A percentile compares a stretch with the other conserved stretches of the same genome.
Evolutionary conservation across 2,888 invertebrate genomes (phyloP).

Genomic region (Meteorus colon): DNA sequence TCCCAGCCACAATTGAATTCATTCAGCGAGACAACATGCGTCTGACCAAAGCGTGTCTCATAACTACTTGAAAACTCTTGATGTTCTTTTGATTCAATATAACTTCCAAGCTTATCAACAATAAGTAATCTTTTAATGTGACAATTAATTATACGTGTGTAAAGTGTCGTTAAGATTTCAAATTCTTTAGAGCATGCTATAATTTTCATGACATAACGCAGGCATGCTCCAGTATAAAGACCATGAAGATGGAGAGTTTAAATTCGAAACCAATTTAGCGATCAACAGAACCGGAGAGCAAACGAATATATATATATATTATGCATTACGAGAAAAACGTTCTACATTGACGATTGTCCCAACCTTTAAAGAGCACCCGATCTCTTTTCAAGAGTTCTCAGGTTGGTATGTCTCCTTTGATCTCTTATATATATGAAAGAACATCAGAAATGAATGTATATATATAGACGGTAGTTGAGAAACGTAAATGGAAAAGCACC

Average conservation of each 20-base stretch:
- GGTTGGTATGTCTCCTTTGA: slow-evolving; percentile 25
- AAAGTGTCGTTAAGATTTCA: too few relatives aligned
- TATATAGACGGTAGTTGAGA: slow-evolving; percentile 6
- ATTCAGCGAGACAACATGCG: not conserved
- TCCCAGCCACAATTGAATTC: not conserved
- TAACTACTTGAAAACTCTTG: not conserved
- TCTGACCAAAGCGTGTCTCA: slow-evolving; percentile 1
- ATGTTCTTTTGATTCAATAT: not conserved
- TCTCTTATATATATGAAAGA: slow-evolving; percentile 20
- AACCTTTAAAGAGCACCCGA: not conserved
- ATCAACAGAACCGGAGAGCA: not conserved
- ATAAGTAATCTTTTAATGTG: too few relatives aligned
- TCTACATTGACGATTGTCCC: slow-evolving; percentile 24
- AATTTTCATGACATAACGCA: not conserved
- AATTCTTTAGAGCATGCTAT: too few relatives aligned
- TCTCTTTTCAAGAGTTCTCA: not conserved
- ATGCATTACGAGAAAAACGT: not conserved
- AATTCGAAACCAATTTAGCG: not conserved
- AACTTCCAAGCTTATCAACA: too few relatives aligned
- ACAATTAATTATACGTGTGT: too few relatives aligned
- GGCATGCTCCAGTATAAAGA: not conserved
- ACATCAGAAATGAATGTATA: not conserved
- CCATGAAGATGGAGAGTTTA: not conserved
- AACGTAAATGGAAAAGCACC: slow-evolving; percentile 5
- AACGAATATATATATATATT: not conserved